Conservation (phyloP, 2,888 invertebrate species). For the Psylliodes chrysocephalus region DNA sequence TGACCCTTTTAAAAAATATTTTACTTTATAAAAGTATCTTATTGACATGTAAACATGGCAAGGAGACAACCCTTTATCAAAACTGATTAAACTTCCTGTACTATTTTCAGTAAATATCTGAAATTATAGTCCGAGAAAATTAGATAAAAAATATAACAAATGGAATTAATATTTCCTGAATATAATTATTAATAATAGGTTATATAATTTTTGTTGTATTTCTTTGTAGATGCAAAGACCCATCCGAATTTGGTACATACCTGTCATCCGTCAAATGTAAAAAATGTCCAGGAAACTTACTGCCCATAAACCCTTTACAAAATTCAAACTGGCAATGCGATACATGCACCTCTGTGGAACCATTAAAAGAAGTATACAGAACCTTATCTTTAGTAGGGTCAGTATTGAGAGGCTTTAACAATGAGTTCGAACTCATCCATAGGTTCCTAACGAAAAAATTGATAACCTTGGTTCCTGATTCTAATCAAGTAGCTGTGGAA, state of each 20-base stretch:
- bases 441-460: constrained; percentile 69
- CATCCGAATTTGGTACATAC: constrained; percentile 70
- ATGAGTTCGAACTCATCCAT: constrained; percentile 68
- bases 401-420: constrained; percentile 66
- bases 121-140: too few species aligned
- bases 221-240: constrained; percentile 71
- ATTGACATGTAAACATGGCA: too few species aligned
- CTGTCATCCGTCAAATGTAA: constrained; percentile 58
- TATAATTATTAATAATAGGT: too few species aligned
- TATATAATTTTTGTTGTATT: too few species aligned
- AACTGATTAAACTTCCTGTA: too few species aligned
- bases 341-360: constrained; percentile 62
- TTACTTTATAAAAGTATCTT: too few species aligned
- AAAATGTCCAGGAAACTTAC: constrained; percentile 67
- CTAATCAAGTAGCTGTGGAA: constrained; percentile 72
- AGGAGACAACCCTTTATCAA: too few species aligned
- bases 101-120: too few species aligned
- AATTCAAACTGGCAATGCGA: constrained; percentile 71
- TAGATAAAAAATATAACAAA: too few species aligned
- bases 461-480: constrained; percentile 67
- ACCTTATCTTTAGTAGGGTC: constrained; percentile 68
- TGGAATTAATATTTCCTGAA: too few species aligned
- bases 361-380: constrained; percentile 66
- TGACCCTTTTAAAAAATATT: too few species aligned
- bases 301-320: constrained; percentile 68